These are phyloP conservation scores for Grammomys surdaster DNA, from an alignment of 2,113 vertebrate genomes.

Conservation along the genomic window DNA sequence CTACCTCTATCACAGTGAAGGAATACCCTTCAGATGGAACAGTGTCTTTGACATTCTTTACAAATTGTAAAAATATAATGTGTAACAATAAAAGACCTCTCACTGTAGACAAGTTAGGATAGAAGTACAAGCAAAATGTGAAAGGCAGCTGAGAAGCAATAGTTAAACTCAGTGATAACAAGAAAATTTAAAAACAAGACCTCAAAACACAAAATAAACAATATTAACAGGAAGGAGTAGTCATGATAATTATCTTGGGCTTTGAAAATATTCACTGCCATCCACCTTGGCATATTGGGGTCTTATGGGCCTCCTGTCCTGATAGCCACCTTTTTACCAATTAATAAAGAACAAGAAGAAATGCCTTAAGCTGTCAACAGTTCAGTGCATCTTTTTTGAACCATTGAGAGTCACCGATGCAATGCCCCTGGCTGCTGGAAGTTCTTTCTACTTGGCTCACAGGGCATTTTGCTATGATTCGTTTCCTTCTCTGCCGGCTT, in stretches of 20 bases:
- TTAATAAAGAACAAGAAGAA: slow-evolving; percentile 64
- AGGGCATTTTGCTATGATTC: slow-evolving; percentile 13
- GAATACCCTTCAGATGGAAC: background rate
- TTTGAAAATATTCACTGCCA: background rate
- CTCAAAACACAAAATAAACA: background rate
- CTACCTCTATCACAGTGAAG: background rate
- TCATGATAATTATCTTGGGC: background rate
- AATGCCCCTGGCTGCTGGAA: background rate
- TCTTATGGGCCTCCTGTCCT: background rate
- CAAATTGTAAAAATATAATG: background rate
- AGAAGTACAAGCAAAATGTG: background rate
- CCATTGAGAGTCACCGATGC: slow-evolving; percentile 3
- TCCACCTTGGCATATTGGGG: background rate
- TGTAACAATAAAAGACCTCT: background rate
- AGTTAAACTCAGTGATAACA: background rate
- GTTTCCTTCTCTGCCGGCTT: background rate
- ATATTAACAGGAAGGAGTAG: background rate
- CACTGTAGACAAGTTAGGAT: background rate
- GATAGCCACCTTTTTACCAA: background rate
- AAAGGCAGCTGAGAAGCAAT: background rate
- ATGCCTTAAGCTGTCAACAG: background rate
- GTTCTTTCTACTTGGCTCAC: background rate
- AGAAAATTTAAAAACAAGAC: slow-evolving; percentile 9
- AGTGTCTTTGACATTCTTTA: background rate
- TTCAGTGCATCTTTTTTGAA: slow-evolving; percentile 41